Evolutionary conservation across 1,140 invertebrate species (phyloP).

Genomic region (Coelopa frigida): DNA sequence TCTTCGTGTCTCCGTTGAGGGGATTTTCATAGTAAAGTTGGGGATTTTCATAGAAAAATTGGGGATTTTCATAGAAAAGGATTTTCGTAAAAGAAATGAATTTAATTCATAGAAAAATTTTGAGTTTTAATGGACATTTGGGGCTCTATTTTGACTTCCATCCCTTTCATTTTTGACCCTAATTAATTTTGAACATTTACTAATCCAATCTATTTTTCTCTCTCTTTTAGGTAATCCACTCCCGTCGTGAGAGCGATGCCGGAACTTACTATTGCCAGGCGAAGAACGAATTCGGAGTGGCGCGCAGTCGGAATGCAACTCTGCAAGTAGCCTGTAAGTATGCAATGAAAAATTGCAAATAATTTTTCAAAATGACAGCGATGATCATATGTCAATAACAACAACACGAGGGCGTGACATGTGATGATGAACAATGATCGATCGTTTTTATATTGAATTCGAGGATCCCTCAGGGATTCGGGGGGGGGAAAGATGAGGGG

Average conservation of each 20-base stretch:
- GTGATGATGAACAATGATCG: too few relatives aligned
- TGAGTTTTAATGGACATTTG: background rate
- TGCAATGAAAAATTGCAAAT: too few relatives aligned
- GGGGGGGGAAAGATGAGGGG: too few relatives aligned
- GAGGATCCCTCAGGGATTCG: too few relatives aligned
- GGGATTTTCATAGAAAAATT: too few relatives aligned
- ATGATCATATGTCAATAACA: too few relatives aligned
- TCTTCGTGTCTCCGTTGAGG: too few relatives aligned
- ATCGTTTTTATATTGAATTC: too few relatives aligned
- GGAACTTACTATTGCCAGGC: conserved; percentile 86
- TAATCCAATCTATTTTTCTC: conserved; percentile 1
- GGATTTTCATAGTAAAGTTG: too few relatives aligned
- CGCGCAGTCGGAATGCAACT: conserved; percentile 73
- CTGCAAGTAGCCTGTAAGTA: conserved; percentile 74
- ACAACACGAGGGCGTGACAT: too few relatives aligned
- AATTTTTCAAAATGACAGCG: too few relatives aligned
- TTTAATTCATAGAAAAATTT: background rate
- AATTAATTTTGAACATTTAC: too few relatives aligned
- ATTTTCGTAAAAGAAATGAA: background rate
- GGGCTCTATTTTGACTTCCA: background rate
- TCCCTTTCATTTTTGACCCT: background rate
- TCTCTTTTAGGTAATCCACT: conserved; percentile 35
- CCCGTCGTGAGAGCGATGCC: conserved; percentile 59
- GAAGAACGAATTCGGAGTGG: conserved; percentile 68
- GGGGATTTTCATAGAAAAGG: background rate